A percentile compares a stretch with the other conserved stretches of the same genome.
Evolutionary conservation across 2,113 vertebrate species (phyloP).

Genomic region (Muntiacus reevesi): DNA sequence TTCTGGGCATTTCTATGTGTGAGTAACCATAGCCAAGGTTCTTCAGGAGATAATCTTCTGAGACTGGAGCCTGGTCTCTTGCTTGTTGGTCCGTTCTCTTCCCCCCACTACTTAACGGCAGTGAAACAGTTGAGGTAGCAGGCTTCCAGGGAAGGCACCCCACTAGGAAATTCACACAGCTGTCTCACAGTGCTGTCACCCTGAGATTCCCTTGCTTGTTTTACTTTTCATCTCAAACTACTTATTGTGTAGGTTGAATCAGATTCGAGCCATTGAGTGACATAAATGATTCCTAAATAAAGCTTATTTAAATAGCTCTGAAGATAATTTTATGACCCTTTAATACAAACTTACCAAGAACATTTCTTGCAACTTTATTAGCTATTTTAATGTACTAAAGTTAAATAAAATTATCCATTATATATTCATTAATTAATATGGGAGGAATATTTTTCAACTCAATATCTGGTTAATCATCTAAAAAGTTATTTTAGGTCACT

Average conservation of each 20-base stretch:
- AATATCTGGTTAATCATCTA: conserved; percentile 2
- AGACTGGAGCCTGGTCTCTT: not conserved
- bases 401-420: conserved; percentile 3
- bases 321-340: not conserved
- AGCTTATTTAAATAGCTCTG: not conserved
- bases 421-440: not conserved
- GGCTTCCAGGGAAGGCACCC: not conserved
- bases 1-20: not conserved
- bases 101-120: no score
- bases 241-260: not conserved
- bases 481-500: not conserved
- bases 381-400: conserved; percentile 2
- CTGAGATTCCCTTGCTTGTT: not conserved
- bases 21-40: not conserved
- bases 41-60: not conserved
- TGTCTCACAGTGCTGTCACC: not conserved
- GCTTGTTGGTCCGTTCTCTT: not conserved
- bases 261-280: not conserved
- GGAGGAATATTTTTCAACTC: not conserved
- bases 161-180: not conserved
- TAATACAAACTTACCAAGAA: not conserved
- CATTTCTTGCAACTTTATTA: not conserved
- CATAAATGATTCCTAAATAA: not conserved
- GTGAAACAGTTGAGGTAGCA: not conserved
- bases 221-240: not conserved